phyloP scores from a whole-genome alignment of 2,888 invertebrate species.

The Dolichomitus sp. region DNA sequence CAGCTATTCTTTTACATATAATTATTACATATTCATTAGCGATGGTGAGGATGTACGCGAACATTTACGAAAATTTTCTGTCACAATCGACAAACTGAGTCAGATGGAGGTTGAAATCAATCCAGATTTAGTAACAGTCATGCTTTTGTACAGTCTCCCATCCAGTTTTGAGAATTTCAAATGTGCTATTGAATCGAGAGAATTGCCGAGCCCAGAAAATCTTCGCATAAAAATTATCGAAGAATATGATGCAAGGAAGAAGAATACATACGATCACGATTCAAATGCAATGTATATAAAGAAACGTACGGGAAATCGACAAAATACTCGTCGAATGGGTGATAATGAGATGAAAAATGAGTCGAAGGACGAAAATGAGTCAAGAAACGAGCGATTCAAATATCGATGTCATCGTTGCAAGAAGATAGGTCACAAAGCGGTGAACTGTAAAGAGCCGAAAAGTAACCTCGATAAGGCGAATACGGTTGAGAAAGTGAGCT shows the following conservation, averaged over 20 bases:
- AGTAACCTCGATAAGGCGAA: conserved; percentile 24
- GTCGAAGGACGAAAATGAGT: conserved; percentile 1
- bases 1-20: no score
- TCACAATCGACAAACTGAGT: conserved; percentile 75
- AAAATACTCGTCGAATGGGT: neutral
- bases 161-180: conserved; percentile 70
- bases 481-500: neutral
- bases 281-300: conserved; percentile 31
- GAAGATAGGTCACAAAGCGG: conserved; percentile 46
- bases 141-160: conserved; percentile 80
- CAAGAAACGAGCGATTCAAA: conserved; percentile 14
- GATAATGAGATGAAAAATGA: neutral
- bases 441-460: conserved; percentile 15
- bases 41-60: conserved; percentile 77
- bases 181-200: conserved; percentile 77
- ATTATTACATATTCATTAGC: no score
- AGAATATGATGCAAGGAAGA: conserved; percentile 72
- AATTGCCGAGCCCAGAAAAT: conserved; percentile 73
- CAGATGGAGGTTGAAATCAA: conserved; percentile 67
- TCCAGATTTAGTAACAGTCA: conserved; percentile 71
- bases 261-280: neutral
- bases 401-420: conserved; percentile 44
- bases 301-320: neutral
- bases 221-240: conserved; percentile 77
- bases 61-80: conserved; percentile 79